Evolutionary conservation across 2,797 vertebrate genomes (phyloP).

Genomic region (Arrhamphus sclerolepis): DNA sequence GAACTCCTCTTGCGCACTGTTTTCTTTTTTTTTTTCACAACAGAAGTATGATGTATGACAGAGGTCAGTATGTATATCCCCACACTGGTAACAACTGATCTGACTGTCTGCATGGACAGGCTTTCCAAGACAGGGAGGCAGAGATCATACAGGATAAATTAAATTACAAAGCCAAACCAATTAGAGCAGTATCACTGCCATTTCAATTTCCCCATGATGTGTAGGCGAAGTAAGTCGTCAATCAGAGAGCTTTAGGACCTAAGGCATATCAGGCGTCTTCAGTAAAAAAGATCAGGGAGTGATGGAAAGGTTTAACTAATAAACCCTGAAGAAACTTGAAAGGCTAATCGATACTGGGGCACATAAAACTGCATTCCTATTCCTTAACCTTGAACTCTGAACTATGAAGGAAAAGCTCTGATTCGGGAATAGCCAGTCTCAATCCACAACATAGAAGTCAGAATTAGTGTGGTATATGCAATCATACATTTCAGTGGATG

Average conservation of each 20-base stretch:
- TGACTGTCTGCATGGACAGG: slow-evolving; percentile 38
- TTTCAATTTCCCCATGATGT: slow-evolving; percentile 68
- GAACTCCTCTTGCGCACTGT: too few relatives aligned
- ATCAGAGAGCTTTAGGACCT: slow-evolving; percentile 71
- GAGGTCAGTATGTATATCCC: slow-evolving; percentile 32
- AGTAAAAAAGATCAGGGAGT: slow-evolving; percentile 27
- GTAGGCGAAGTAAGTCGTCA: slow-evolving; percentile 62
- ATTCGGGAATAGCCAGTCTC: slow-evolving; percentile 27
- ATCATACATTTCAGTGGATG: background rate
- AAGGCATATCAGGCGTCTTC: slow-evolving; percentile 62
- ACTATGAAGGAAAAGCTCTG: slow-evolving; percentile 46
- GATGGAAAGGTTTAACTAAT: slow-evolving; percentile 55
- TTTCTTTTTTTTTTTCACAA: too few relatives aligned
- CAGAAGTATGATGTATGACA: slow-evolving; percentile 27
- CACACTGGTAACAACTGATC: slow-evolving; percentile 33
- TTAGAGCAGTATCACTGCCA: slow-evolving; percentile 66
- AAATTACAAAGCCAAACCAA: slow-evolving; percentile 58
- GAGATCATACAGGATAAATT: background rate
- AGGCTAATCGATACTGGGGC: slow-evolving; percentile 70
- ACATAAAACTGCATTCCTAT: slow-evolving; percentile 67
- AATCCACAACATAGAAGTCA: slow-evolving; percentile 21
- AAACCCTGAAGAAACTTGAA: slow-evolving; percentile 69
- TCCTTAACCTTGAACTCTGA: slow-evolving; percentile 74
- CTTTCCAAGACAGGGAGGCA: too few relatives aligned
- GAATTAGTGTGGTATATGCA: background rate